Percentiles rank a stretch among this genome's conserved stretches.
Conservation (phyloP, 1,140 invertebrate genomes). For the Drosophila novamexicana region DNA sequence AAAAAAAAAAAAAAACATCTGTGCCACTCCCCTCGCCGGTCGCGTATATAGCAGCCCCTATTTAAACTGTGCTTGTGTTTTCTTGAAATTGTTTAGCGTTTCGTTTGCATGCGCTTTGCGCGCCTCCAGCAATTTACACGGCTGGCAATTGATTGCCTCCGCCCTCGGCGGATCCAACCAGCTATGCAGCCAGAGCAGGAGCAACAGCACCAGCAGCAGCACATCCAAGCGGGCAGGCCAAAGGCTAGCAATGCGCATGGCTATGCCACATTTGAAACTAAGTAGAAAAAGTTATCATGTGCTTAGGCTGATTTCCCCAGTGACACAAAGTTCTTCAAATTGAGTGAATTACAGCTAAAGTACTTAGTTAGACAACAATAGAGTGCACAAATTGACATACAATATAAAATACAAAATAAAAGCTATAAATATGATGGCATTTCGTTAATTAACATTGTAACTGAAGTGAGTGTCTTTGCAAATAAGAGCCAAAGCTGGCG, state of each 20-base stretch:
- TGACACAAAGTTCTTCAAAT: conserved; percentile 56
- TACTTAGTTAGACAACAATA: conserved; percentile 28
- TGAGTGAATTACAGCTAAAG: conserved; percentile 54
- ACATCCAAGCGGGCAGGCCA: conserved; percentile 13
- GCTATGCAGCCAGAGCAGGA: conserved; percentile 16
- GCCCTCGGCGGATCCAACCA: neutral
- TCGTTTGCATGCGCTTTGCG: conserved; percentile 62
- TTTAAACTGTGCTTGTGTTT: conserved; percentile 26
- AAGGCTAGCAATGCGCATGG: conserved; percentile 47
- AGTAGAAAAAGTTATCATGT: conserved; percentile 26
- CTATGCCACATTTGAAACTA: conserved; percentile 57
- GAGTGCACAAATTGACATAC: conserved; percentile 51
- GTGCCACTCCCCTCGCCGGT: neutral
- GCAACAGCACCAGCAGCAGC: conserved; percentile 44
- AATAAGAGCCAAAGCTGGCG: conserved; percentile 11
- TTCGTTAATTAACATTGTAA: conserved; percentile 54
- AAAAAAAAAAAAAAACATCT: conserved; percentile 33
- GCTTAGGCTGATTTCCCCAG: conserved; percentile 64
- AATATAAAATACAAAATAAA: conserved; percentile 23
- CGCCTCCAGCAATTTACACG: conserved; percentile 71
- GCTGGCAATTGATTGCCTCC: conserved; percentile 66
- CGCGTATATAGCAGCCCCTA: neutral
- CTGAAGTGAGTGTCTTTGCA: conserved; percentile 12
- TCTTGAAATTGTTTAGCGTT: conserved; percentile 40
- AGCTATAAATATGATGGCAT: conserved; percentile 24